These are phyloP conservation scores for Muscicapa striata DNA, from an alignment of 2,797 vertebrate species.

Conservation along the genomic window DNA sequence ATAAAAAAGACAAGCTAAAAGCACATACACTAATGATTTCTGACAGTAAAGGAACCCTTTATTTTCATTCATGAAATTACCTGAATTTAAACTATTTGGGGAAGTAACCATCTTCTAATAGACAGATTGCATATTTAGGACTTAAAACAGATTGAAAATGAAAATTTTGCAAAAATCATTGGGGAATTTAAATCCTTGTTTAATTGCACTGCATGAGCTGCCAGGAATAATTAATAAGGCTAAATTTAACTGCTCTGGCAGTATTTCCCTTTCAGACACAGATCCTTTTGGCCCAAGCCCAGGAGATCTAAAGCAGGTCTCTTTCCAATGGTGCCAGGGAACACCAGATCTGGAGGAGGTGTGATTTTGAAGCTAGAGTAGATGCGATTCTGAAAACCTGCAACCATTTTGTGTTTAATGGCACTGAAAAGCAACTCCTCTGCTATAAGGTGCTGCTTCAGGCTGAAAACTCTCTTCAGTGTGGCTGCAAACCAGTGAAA, in stretches of 20 bases:
- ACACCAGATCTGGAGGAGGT: background rate
- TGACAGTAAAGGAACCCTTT: background rate
- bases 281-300: background rate
- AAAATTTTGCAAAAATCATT: constrained; percentile 4
- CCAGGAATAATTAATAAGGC: constrained; percentile 39
- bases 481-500: constrained; percentile 25
- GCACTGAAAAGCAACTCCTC: background rate
- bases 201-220: background rate
- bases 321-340: background rate
- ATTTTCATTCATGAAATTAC: background rate
- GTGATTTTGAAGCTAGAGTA: background rate
- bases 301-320: background rate
- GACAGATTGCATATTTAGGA: background rate
- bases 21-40: background rate
- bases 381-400: background rate
- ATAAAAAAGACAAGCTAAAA: background rate
- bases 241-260: constrained; percentile 48
- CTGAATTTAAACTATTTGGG: background rate
- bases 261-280: constrained; percentile 26
- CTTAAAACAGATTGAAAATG: background rate
- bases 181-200: constrained; percentile 37
- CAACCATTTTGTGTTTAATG: background rate
- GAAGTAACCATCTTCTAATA: background rate
- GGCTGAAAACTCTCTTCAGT: background rate
- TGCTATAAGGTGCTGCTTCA: background rate